Evolutionary conservation across 1,140 invertebrate genomes (phyloP), one percentile per base, ranked within the genome.

Genomic region (Neodiprion fabricii): DNA sequence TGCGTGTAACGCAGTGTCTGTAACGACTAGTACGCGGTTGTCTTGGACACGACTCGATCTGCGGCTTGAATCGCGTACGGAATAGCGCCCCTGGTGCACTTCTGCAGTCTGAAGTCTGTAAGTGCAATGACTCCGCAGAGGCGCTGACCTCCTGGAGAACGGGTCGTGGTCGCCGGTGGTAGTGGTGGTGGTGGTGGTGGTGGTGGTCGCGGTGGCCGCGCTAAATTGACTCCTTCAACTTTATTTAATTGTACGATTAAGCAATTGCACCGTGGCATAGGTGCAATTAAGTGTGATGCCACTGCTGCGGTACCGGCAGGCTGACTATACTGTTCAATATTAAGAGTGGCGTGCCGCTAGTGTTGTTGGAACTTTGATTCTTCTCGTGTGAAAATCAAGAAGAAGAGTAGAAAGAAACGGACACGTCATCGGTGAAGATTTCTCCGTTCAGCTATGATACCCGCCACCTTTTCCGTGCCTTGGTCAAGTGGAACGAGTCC

Each of bases 51-150:
- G 5, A 5, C 28, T 40, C 28, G 28, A 40, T 40, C 28, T 40
- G 28, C 28, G 28, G 28, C 28, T 40, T 40, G 28, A 61, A 61
- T 61, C n/a, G 53, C 53, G 53, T 61, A 9, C 53, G n/a, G 53
- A 17, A 61, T 12, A 14, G n/a, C 7, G 11, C 69, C 21, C 48
- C 2, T 40, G 48, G 12, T 70, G 73, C 9, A 50, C 12, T 61
- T 74, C 68, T 65, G 28, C 68, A 65, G 48, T 40, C 66, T 17
- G 70, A 74, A 50, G 68, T 28, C 49, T n/a, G 28, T 70, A 76
- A 71, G 75, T 76, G 75, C 75, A 76, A 76, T 76, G 75, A 76
- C 75, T 74, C 75, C 69, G 48, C n/a, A 72, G 75, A 70, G 28
- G 72, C 75, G 72, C 69, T 74, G 72, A 74, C 73, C 75, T 74